Conservation (phyloP, 2,113 vertebrate genomes). For the Eublepharis macularius region DNA sequence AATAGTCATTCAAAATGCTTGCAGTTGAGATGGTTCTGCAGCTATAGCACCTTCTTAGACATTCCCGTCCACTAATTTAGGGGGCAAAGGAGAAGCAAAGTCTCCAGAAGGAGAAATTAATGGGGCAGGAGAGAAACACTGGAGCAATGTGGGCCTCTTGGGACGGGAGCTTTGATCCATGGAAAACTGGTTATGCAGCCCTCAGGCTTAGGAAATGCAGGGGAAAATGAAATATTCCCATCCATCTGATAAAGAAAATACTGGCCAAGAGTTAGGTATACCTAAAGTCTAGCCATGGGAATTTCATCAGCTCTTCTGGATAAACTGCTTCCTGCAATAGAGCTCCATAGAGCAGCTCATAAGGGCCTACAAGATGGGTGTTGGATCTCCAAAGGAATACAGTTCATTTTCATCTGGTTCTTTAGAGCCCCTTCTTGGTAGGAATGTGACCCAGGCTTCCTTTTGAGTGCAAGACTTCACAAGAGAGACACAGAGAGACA, state of each 20-base stretch:
- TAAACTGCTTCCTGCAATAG: no score
- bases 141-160: neutral
- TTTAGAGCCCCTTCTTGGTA: neutral
- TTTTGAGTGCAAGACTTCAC: neutral
- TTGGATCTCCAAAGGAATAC: neutral
- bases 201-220: neutral
- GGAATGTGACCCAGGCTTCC: neutral
- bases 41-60: neutral
- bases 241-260: no score
- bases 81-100: neutral
- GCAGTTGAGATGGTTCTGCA: neutral
- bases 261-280: no score
- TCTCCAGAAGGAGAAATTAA: neutral
- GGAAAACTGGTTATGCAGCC: neutral
- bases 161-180: neutral
- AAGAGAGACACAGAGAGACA: no score
- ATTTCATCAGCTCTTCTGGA: no score
- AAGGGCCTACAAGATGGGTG: neutral
- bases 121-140: neutral
- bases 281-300: no score
- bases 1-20: neutral
- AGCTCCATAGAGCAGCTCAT: no score
- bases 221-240: no score
- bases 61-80: neutral
- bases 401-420: neutral